Conservation (phyloP, 2,113 vertebrate species). For the Penelope pileata region DNA sequence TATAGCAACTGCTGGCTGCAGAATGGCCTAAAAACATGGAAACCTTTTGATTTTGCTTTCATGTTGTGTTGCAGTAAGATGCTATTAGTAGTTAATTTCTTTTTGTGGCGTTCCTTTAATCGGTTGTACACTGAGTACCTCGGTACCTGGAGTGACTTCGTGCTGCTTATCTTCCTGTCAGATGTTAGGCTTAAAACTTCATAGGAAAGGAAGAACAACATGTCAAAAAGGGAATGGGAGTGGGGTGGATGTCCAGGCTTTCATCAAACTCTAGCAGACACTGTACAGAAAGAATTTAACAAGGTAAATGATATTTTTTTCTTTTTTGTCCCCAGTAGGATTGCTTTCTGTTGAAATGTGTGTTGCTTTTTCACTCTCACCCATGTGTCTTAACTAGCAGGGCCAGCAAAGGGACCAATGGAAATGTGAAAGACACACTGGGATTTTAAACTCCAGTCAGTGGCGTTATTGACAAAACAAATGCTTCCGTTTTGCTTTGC, state of each 20-base stretch:
- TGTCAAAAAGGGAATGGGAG: background rate
- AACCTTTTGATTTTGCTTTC: background rate
- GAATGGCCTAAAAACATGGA: background rate
- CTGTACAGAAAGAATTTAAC: too few species aligned
- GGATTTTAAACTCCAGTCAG: background rate
- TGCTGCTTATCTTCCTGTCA: background rate
- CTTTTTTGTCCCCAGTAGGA: background rate
- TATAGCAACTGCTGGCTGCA: background rate
- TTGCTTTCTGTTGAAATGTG: rapidly evolving
- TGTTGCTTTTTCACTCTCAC: background rate
- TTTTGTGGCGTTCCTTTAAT: background rate
- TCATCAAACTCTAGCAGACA: background rate
- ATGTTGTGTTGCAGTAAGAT: background rate
- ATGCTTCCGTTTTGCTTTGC: background rate
- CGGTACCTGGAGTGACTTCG: background rate
- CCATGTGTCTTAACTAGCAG: background rate
- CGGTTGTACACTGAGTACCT: background rate
- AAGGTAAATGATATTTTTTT: background rate
- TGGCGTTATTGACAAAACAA: background rate
- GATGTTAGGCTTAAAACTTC: background rate
- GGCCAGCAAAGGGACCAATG: background rate
- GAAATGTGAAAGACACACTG: background rate
- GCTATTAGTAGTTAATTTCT: background rate
- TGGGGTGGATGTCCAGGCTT: background rate
- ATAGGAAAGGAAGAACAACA: rapidly evolving